Evolutionary conservation across 2,888 invertebrate genomes (phyloP).

Genomic region (Polietes domitor): DNA sequence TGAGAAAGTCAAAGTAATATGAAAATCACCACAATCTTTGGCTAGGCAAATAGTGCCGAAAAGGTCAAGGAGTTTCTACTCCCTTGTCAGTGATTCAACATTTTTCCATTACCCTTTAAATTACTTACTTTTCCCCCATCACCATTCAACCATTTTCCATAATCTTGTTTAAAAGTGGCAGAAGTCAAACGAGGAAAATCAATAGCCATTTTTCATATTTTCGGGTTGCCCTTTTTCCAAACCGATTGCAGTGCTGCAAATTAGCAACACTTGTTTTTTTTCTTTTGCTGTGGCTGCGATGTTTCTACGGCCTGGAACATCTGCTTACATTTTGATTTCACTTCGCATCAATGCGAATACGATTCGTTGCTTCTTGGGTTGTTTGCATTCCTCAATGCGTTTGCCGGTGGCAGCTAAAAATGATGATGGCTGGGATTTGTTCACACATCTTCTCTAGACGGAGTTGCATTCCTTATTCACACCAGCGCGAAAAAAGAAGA

Average conservation of each 20-base stretch:
- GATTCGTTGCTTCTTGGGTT: background rate
- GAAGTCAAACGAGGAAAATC: background rate
- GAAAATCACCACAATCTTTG: too few species aligned
- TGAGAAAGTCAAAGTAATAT: too few species aligned
- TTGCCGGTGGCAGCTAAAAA: background rate
- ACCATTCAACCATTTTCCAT: background rate
- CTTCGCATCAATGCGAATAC: conserved; percentile 50
- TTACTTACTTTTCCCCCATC: background rate
- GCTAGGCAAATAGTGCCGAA: too few species aligned
- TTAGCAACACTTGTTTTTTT: conserved; percentile 49
- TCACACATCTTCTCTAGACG: conserved; percentile 34
- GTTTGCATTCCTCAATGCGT: conserved; percentile 26
- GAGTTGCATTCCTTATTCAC: background rate
- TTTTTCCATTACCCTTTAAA: background rate
- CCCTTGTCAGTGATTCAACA: background rate
- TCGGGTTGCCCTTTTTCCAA: background rate
- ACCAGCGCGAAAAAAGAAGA: too few species aligned
- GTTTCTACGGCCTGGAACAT: conserved; percentile 33
- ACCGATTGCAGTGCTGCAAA: conserved; percentile 43
- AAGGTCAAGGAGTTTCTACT: too few species aligned
- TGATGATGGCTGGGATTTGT: conserved; percentile 26
- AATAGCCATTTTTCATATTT: background rate
- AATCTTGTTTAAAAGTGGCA: background rate
- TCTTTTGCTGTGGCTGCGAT: background rate
- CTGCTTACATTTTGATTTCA: conserved; percentile 58